Base-by-base conservation (phyloP, 2,888 invertebrate species). In the Acrobasis consociella region DNA sequence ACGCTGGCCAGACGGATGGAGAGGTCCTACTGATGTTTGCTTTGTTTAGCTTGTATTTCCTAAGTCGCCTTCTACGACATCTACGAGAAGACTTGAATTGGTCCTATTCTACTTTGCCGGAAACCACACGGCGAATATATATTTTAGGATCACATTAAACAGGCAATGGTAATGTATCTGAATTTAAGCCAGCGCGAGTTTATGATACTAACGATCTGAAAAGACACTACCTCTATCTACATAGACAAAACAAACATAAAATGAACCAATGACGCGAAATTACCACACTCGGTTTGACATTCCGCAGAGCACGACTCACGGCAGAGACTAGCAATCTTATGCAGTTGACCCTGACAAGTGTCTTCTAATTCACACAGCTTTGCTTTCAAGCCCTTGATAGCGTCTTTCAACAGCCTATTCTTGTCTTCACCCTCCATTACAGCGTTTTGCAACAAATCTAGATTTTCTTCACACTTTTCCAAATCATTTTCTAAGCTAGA, bases 381-480 rank as follows among this genome's bases (percentile, higher is more conserved):
- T 0, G 67, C 49, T 63, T 78, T 75, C 67, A 90, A 77, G 60
- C 69, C 72, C 15, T 80, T 73, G 0, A 87, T 71, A 11, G 83
- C 69, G 1, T 68, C 62, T 69, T 82, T 75, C 16, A 87, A 70
- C 5, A 74, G 65, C 8, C 64, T 65, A 68, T 90, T 90, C 61
- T 74, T 81, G 3, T 76, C 72, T 5, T 81, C 78, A 0, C 81
- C 85, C 64, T 86, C 83, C 2, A 76, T 74, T 1, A 86, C 69
- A 55, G 78, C 65, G 7, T 68, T 80, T 63, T 87, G 80, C 13
- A 91, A 72, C 5, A 73, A 49, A 55, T 74, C 69, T 63, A 91
- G 71, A 65, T 87, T 87, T 1, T 78, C 69, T 59, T 89, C 90
- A 61, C 86, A 90, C 37, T 66, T 72, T 1, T 73, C 71, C 22